phyloP scores from a whole-genome alignment of 2,797 vertebrate species.

The Avahi laniger region DNA sequence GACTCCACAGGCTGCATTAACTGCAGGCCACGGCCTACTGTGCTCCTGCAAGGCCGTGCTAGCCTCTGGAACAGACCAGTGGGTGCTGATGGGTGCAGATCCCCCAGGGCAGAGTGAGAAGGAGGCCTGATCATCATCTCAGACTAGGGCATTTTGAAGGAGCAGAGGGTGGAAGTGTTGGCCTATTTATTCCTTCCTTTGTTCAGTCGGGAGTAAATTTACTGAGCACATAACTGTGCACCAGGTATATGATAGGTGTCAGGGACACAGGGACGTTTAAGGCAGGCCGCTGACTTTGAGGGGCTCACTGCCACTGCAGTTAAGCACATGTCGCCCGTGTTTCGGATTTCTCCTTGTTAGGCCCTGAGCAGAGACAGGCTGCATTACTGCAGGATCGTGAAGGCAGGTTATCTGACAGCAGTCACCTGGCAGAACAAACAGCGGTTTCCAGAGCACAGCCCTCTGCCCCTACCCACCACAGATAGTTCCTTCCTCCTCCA shows the following conservation, averaged over 20 bases:
- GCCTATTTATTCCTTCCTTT: not conserved
- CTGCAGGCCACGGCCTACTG: fast-evolving
- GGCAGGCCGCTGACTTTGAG: not conserved
- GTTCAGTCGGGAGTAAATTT: not conserved
- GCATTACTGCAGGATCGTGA: not conserved
- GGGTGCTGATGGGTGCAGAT: too few species aligned
- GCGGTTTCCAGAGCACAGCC: not conserved
- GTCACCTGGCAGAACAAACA: not conserved
- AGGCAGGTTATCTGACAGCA: fast-evolving
- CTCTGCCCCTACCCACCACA: not conserved
- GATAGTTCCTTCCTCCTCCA: not conserved
- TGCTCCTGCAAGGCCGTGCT: not conserved
- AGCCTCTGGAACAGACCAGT: not conserved
- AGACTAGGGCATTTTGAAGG: not conserved
- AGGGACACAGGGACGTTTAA: not conserved
- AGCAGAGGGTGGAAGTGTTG: not conserved
- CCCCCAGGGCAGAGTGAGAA: not conserved
- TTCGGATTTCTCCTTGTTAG: not conserved
- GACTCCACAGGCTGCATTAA: not conserved
- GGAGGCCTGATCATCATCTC: not conserved
- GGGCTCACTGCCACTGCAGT: not conserved
- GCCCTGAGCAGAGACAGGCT: not conserved
- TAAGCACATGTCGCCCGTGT: not conserved
- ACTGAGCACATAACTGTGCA: not conserved
- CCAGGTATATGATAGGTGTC: not conserved